Base-by-base conservation (phyloP, 2,113 vertebrate genomes). In the Oryzias curvinotus region DNA sequence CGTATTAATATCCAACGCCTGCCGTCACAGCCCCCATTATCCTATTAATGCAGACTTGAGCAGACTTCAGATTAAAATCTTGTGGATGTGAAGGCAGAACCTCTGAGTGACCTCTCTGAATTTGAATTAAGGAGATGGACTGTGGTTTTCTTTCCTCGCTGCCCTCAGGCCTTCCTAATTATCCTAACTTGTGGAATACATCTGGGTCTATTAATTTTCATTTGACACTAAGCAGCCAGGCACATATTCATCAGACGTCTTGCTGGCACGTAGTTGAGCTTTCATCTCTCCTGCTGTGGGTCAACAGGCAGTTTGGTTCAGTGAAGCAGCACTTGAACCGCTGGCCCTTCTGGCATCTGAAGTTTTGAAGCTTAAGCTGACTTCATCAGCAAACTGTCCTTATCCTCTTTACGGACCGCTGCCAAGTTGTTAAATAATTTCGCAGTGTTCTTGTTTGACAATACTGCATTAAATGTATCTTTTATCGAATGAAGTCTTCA, bases 71-170 rank as follows among this genome's bases (percentile, higher is more conserved):
- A 85, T 87, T 84, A 85, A 87, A 85, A 86, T 85, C 81, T 84
- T 79, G 82, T 60, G 18, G 61, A 57, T 58, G 66, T n/a, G 41
- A 65, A 80, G 66, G 68, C 68, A 62, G 62, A 84, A 83, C 82
- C 85, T 80, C 26, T 4, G n/a, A 17, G 30, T 83, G 82, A 87
- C 83, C 85, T 75, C 73, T 47, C 57, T 53, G 78, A 73, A 84
- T 81, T 75, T 84, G 73, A 85, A 85, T 89, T 88, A 90, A 90
- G 85, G 82, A 87, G 83, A 86, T 84, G 81, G 87, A 75, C 68
- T 43, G 68, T 65, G 66, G 57, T 83, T 84, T 82, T 80, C 65
- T 73, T 65, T 69, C 50, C 60, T 43, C 42, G 7, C 49, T 59
- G 71, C 82, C 81, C 79, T 44, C 8, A 44, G 73, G 80, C 75